phyloP scores from a whole-genome alignment of 2,797 vertebrate genomes.

The Nyctibius grandis region DNA sequence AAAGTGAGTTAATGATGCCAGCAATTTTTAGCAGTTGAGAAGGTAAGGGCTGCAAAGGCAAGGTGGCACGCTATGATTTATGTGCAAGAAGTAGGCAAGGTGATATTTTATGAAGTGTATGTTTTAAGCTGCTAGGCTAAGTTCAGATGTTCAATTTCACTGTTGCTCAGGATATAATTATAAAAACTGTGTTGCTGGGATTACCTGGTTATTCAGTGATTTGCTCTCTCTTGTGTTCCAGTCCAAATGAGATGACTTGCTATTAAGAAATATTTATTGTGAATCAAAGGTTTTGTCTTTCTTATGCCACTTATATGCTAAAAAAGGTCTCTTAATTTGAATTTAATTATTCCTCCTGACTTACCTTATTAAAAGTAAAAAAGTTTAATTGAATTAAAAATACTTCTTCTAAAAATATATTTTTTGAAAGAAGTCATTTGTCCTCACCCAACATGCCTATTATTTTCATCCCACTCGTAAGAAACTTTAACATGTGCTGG shows the following conservation, averaged over 20 bases:
- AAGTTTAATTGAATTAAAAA: not conserved
- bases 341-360: not conserved
- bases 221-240: not conserved
- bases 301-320: not conserved
- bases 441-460: not conserved
- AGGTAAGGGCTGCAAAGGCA: conserved; percentile 20
- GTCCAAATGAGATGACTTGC: not conserved
- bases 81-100: conserved; percentile 14
- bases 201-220: not conserved
- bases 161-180: not conserved
- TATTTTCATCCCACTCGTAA: not conserved
- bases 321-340: not conserved
- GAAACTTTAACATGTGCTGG: not conserved
- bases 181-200: not conserved
- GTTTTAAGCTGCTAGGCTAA: not conserved
- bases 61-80: conserved; percentile 40
- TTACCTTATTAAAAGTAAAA: not conserved
- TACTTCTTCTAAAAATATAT: not conserved
- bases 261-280: not conserved
- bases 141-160: not conserved
- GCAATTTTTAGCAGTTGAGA: conserved; percentile 48
- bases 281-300: not conserved
- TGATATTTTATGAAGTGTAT: conserved; percentile 25
- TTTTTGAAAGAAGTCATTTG: not conserved
- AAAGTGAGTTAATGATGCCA: conserved; percentile 56